These are phyloP conservation scores for Acanthoscelides obtectus DNA, from an alignment of 2,888 invertebrate genomes.

Conservation along the genomic window DNA sequence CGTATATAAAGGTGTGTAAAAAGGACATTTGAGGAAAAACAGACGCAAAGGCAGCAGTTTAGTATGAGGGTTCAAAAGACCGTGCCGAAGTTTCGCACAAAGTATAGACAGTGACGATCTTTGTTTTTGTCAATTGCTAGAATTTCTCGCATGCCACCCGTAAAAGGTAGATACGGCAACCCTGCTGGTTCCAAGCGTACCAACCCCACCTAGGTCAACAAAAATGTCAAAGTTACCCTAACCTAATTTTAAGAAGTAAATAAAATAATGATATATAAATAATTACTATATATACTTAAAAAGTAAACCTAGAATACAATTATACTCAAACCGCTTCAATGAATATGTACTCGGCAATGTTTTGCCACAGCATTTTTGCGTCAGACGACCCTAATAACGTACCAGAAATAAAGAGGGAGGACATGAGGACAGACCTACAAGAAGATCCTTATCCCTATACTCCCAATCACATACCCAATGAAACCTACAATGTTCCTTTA, in stretches of 20 bases:
- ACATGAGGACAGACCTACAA: not conserved
- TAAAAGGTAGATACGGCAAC: not conserved
- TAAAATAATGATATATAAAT: not conserved
- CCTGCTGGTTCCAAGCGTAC: not conserved
- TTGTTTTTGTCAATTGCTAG: no score
- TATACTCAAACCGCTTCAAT: not conserved
- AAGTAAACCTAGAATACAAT: not conserved
- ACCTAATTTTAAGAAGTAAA: not conserved
- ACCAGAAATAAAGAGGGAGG: not conserved
- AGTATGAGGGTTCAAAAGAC: no score
- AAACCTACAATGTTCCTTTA: not conserved
- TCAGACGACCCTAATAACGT: not conserved
- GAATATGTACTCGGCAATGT: slow-evolving; percentile 12
- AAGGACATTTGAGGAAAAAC: no score
- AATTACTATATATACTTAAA: not conserved
- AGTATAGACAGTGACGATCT: no score
- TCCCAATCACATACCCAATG: not conserved
- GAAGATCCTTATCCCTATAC: not conserved
- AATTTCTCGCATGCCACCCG: not conserved
- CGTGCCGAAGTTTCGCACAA: no score
- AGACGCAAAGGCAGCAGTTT: no score
- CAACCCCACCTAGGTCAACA: not conserved
- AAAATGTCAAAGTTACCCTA: not conserved
- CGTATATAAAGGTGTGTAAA: no score
- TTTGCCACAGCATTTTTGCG: slow-evolving; percentile 20